A percentile compares a stretch with the other conserved stretches of the same genome.
Evolutionary conservation across 2,113 vertebrate genomes (phyloP).

Genomic region (Eleginops maclovinus): DNA sequence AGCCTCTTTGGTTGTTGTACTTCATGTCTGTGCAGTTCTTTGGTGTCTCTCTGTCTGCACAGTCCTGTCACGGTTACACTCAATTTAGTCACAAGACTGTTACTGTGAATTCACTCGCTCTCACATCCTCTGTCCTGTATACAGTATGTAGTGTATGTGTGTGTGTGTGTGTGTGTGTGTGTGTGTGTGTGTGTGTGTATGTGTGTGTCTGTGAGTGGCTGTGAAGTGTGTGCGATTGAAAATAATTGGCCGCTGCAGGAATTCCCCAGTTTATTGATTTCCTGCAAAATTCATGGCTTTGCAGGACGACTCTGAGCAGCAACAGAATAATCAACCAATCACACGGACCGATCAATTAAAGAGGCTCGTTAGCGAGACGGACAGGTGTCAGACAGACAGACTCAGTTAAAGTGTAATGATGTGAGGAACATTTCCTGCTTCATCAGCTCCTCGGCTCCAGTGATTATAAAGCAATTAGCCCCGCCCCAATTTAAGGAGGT

Average conservation of each 20-base stretch:
- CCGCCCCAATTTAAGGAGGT: conserved; percentile 17
- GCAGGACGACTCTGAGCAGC: conserved; percentile 18
- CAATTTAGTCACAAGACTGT: conserved; percentile 11
- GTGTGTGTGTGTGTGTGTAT: background rate
- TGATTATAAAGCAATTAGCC: conserved; percentile 14
- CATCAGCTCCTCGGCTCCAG: background rate
- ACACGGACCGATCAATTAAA: conserved; percentile 33
- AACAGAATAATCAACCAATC: conserved; percentile 26
- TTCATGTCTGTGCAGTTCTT: too few species aligned
- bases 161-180: background rate
- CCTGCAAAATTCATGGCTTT: conserved; percentile 31
- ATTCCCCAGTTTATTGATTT: conserved; percentile 3
- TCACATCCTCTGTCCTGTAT: conserved; percentile 11
- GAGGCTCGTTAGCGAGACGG: conserved; percentile 12
- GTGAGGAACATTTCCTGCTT: background rate
- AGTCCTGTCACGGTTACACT: background rate
- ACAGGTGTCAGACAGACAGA: background rate
- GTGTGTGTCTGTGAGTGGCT: background rate
- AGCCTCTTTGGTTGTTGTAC: too few species aligned
- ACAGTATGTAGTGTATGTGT: conserved; percentile 26
- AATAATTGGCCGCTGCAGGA: conserved; percentile 60
- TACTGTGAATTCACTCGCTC: background rate
- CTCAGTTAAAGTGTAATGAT: background rate
- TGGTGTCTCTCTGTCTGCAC: too few species aligned
- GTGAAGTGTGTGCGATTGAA: background rate